These are phyloP conservation scores for Mixornis gularis DNA, from an alignment of 2,113 vertebrate genomes.

Conservation along the genomic window DNA sequence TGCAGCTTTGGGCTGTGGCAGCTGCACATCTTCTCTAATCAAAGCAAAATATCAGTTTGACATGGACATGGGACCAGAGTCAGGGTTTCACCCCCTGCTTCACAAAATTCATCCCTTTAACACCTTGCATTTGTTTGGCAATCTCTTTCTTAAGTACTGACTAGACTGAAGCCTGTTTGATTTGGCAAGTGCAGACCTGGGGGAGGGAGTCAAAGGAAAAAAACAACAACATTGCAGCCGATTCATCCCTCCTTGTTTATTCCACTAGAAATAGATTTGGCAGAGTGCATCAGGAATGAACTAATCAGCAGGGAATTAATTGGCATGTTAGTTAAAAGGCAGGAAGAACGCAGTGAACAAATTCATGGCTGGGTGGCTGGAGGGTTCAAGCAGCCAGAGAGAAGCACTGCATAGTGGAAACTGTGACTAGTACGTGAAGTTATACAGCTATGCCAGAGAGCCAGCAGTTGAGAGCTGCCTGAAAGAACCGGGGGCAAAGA, in stretches of 20 bases:
- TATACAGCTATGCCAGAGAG: background rate
- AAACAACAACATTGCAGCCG: background rate
- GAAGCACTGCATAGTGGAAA: constrained; percentile 41
- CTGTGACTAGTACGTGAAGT: background rate
- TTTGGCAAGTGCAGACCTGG: background rate
- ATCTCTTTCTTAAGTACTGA: background rate
- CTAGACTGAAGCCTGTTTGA: constrained; percentile 10
- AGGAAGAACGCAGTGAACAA: constrained; percentile 20
- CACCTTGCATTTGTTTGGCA: background rate
- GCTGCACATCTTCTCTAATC: background rate
- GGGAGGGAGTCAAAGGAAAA: background rate
- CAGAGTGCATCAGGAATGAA: constrained; percentile 32
- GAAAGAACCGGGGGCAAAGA: background rate
- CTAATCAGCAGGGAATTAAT: constrained; percentile 64
- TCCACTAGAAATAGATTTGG: constrained; percentile 60
- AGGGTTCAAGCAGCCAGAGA: constrained; percentile 36
- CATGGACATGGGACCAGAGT: background rate
- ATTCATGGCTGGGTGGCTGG: constrained; percentile 24
- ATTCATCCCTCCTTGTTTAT: constrained; percentile 60
- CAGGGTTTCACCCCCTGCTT: background rate
- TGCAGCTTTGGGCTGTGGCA: background rate
- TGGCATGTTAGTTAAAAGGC: constrained; percentile 48
- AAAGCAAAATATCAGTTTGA: background rate
- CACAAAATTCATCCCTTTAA: background rate
- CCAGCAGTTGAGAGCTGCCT: background rate